Conservation (phyloP, 2,113 vertebrate genomes). For the Chaetorhynchus papuensis region DNA sequence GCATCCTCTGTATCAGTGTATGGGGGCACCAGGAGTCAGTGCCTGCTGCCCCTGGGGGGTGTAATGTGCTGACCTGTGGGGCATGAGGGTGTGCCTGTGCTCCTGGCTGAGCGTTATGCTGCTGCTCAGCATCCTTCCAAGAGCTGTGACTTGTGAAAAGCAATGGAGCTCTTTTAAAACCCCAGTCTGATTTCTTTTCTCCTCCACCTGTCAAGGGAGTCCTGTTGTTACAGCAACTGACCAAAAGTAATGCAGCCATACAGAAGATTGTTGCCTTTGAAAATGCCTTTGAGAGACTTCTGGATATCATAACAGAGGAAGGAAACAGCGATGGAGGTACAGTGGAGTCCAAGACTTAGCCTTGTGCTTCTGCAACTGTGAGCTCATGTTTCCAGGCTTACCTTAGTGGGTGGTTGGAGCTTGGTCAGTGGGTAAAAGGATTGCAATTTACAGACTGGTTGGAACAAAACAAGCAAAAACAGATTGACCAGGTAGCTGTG, state of each 20-base stretch:
- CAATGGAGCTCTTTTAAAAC: neutral
- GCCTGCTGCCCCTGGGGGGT: fast-evolving
- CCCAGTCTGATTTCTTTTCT: neutral
- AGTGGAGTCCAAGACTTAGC: neutral
- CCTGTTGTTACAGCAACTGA: slow-evolving; percentile 90
- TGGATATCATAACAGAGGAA: slow-evolving; percentile 96
- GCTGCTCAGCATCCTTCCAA: neutral
- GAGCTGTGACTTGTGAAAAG: neutral
- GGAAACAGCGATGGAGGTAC: slow-evolving; percentile 96
- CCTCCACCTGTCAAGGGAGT: slow-evolving; percentile 77
- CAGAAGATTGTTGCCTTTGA: slow-evolving; percentile 99
- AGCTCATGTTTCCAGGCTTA: neutral
- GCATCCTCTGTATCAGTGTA: fast-evolving
- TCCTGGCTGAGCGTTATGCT: neutral
- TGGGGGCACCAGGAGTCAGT: fast-evolving
- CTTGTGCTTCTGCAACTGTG: neutral
- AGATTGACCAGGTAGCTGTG: neutral
- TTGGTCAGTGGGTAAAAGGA: neutral
- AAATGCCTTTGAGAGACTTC: slow-evolving; percentile 93
- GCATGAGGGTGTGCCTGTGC: fast-evolving
- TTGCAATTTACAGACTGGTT: neutral
- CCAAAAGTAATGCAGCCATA: slow-evolving; percentile 95
- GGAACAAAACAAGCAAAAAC: neutral
- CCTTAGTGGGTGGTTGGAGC: neutral
- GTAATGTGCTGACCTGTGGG: neutral